These are phyloP conservation scores for Pyrrhia umbra DNA, from an alignment of 2,888 invertebrate genomes.

Conservation along the genomic window DNA sequence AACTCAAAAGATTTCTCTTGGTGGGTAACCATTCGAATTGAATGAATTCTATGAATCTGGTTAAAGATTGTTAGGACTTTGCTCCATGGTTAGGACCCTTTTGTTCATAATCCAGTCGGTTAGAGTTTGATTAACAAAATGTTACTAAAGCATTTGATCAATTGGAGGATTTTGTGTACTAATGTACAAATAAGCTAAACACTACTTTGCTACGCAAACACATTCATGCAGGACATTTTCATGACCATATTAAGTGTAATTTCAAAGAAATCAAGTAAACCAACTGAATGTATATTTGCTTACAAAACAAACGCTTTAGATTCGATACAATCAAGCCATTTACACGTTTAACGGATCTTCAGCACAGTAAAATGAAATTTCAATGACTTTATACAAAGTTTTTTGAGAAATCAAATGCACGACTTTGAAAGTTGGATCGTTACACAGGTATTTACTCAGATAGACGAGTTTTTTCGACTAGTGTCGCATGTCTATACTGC, in stretches of 20 bases:
- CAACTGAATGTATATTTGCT: slow-evolving; percentile 21
- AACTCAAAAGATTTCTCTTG: background rate
- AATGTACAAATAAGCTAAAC: background rate
- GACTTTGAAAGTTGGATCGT: background rate
- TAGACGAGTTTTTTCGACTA: slow-evolving; percentile 10
- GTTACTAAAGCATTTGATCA: background rate
- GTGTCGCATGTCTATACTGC: slow-evolving; percentile 59
- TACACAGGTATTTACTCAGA: slow-evolving; percentile 1
- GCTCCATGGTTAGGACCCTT: too few species aligned
- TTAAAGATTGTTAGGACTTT: too few species aligned
- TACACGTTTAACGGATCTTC: slow-evolving; percentile 6
- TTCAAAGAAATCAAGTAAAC: slow-evolving; percentile 12
- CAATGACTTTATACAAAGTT: slow-evolving; percentile 2
- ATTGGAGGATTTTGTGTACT: background rate
- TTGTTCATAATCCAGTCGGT: too few species aligned
- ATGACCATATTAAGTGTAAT: background rate
- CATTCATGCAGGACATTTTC: background rate
- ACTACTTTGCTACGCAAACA: background rate
- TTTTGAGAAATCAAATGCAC: background rate
- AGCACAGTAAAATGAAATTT: slow-evolving; percentile 2
- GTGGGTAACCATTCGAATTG: background rate
- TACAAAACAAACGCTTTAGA: slow-evolving; percentile 5
- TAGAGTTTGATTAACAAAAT: background rate
- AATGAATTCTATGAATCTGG: background rate
- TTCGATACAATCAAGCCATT: slow-evolving; percentile 17